Evolutionary conservation across 2,888 invertebrate species (phyloP).

Genomic region (Ametastegia equiseti): DNA sequence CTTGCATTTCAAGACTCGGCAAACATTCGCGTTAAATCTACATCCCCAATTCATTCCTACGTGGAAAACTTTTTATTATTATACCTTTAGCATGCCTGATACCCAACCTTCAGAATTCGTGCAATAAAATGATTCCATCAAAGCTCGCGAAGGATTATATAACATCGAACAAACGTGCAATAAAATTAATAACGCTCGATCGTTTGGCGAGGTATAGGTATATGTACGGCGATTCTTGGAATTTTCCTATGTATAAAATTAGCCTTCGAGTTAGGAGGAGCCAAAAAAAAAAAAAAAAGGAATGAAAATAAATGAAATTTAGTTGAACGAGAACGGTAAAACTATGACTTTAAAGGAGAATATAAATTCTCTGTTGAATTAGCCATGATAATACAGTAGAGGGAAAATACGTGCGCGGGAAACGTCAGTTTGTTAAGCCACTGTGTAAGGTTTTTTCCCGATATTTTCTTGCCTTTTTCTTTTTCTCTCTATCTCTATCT

Average conservation of each 20-base stretch:
- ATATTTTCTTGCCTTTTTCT: not conserved
- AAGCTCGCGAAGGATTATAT: not conserved
- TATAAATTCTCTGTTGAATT: not conserved
- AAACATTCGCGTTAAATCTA: not conserved
- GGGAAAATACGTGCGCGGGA: not conserved
- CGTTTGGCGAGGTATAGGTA: not conserved
- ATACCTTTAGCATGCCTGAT: not conserved
- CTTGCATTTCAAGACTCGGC: constrained; percentile 19
- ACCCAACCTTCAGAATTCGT: not conserved
- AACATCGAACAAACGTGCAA: not conserved
- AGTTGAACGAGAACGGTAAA: not conserved
- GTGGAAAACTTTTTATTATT: not conserved
- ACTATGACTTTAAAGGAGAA: not conserved
- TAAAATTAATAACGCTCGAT: not conserved
- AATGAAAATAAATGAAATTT: not conserved
- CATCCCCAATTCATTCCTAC: not conserved
- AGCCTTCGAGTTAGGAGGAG: not conserved
- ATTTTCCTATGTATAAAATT: not conserved
- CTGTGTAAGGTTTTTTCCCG: constrained; percentile 11
- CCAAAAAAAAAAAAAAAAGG: not conserved
- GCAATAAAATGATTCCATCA: constrained; percentile 12
- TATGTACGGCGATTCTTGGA: not conserved
- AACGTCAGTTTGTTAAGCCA: constrained; percentile 20
- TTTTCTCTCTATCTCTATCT: not conserved
- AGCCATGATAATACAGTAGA: not conserved